Evolutionary conservation across 2,797 vertebrate species (phyloP).

Genomic region (Cuculus canorus): DNA sequence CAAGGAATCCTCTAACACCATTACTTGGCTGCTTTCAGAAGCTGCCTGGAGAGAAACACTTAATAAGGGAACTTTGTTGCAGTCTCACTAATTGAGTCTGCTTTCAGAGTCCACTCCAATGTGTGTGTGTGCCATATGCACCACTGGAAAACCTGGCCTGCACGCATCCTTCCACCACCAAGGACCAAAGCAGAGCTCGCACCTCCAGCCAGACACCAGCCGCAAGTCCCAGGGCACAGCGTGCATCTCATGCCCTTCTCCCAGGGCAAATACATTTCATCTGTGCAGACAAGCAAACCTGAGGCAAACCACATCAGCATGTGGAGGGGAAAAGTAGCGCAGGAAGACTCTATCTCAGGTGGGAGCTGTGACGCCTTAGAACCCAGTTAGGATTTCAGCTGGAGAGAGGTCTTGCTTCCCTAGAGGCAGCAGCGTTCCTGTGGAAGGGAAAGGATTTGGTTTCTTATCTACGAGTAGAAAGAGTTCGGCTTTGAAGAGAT

Average conservation of each 20-base stretch:
- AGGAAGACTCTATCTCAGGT: neutral
- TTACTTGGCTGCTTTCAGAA: neutral
- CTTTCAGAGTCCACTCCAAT: neutral
- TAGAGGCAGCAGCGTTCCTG: neutral
- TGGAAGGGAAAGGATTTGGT: neutral
- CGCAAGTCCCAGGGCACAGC: neutral
- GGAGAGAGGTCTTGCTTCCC: neutral
- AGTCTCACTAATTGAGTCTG: neutral
- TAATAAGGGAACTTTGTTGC: neutral
- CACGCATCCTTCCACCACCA: accelerated
- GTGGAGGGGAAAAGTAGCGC: neutral
- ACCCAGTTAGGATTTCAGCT: neutral
- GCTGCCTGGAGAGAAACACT: neutral
- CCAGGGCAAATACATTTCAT: neutral
- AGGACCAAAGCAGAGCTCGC: neutral
- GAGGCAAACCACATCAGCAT: neutral
- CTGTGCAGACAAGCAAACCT: neutral
- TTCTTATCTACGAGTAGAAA: neutral
- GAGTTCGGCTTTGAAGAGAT: neutral
- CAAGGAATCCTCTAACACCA: neutral
- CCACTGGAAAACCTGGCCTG: neutral
- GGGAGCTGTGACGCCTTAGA: neutral
- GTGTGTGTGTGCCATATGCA: accelerated
- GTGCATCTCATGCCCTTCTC: neutral
- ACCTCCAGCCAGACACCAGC: neutral